Evolutionary conservation across 2,797 vertebrate genomes (phyloP).

Genomic region (Borostomias antarcticus): DNA sequence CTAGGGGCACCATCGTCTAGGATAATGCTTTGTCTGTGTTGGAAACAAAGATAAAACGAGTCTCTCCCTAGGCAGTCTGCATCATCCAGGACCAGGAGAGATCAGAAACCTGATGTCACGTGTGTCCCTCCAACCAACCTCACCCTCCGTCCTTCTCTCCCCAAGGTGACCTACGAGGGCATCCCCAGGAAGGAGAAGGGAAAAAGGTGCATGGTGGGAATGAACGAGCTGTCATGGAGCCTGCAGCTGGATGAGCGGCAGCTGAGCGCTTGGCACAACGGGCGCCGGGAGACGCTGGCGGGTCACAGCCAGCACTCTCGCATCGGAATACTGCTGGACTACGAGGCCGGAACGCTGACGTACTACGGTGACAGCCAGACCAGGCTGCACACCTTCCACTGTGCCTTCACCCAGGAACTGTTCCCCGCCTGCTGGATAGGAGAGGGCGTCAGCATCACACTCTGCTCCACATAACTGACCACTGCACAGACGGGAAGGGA

Average conservation of each 20-base stretch:
- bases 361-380: conserved; percentile 86
- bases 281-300: conserved; percentile 62
- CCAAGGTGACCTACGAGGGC: conserved; percentile 78
- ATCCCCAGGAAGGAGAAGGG: conserved; percentile 76
- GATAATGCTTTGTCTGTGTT: background rate
- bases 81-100: too few relatives aligned
- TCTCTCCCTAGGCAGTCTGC: background rate
- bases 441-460: conserved; percentile 83
- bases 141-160: background rate
- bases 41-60: background rate
- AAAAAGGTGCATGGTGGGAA: conserved; percentile 85
- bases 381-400: conserved; percentile 84
- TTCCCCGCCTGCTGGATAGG: conserved; percentile 93
- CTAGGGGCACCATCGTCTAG: too few relatives aligned
- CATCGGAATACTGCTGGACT: conserved; percentile 88
- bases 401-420: conserved; percentile 82
- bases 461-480: conserved; percentile 68
- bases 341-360: conserved; percentile 79
- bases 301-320: conserved; percentile 64
- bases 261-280: conserved; percentile 86
- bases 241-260: conserved; percentile 86
- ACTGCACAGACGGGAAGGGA: background rate
- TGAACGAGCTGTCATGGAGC: conserved; percentile 89
- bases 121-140: too few relatives aligned
- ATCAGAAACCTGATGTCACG: too few relatives aligned